Percentiles rank a stretch among this genome's conserved stretches.
Evolutionary conservation across 2,888 invertebrate genomes (phyloP).

Genomic region (Drosophila borborema): DNA sequence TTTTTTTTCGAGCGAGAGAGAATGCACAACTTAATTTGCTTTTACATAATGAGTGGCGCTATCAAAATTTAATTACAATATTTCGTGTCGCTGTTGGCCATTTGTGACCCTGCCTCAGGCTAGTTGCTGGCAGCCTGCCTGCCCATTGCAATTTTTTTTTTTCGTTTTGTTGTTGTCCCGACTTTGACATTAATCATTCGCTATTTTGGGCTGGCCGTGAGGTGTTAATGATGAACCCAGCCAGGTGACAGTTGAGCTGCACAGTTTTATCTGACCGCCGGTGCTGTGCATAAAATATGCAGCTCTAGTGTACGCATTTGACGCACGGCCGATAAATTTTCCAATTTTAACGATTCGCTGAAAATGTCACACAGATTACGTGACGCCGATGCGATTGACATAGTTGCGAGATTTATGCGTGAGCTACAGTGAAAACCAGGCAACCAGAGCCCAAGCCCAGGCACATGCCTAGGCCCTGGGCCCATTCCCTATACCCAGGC

Average conservation of each 20-base stretch:
- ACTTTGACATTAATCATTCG: slow-evolving; percentile 77
- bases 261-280: slow-evolving; percentile 2
- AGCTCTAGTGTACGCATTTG: slow-evolving; percentile 34
- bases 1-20: background rate
- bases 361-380: slow-evolving; percentile 82
- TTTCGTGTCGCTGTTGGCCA: slow-evolving; percentile 30
- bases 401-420: slow-evolving; percentile 81
- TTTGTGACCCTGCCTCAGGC: slow-evolving; percentile 8
- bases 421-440: slow-evolving; percentile 51
- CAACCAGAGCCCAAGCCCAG: slow-evolving; percentile 5
- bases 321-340: slow-evolving; percentile 68
- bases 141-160: slow-evolving; percentile 22
- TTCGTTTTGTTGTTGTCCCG: slow-evolving; percentile 16
- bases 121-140: background rate
- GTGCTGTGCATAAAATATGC: slow-evolving; percentile 39
- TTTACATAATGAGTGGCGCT: slow-evolving; percentile 60
- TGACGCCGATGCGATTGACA: slow-evolving; percentile 81
- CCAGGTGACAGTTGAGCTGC: slow-evolving; percentile 16
- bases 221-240: slow-evolving; percentile 62
- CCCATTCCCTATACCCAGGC: slow-evolving; percentile 17
- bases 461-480: slow-evolving; percentile 6
- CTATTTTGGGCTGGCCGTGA: slow-evolving; percentile 58
- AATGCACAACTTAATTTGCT: slow-evolving; percentile 52
- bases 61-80: slow-evolving; percentile 62
- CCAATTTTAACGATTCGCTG: slow-evolving; percentile 80